Evolutionary conservation across 2,113 vertebrate species (phyloP), one percentile per base, ranked within the genome.

Genomic region (Laterallus jamaicensis): DNA sequence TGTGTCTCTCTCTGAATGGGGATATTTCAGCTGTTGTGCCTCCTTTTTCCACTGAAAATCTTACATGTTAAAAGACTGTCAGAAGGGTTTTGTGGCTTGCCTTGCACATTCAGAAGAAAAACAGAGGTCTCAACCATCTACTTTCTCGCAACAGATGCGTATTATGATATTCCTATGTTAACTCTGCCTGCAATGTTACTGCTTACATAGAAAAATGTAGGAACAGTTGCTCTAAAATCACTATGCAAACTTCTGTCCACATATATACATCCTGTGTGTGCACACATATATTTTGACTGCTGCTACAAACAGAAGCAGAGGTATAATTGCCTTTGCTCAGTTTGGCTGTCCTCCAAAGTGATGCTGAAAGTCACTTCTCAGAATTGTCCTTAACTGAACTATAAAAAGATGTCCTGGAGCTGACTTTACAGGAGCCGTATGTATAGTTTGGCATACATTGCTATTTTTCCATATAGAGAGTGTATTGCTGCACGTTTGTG

Each of bases 351-450:
- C 64, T 92, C 90, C 90, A 90, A 37, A 96, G 55, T n/a, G 3
- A 75, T 25, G 32, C 28, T 74, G 85, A 83, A 95, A 88, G 42
- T 71, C 76, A 71, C 7, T 80, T 77, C 44, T 91, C 24, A 55
- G 75, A 84, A 64, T 54, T 82, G 12, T 93, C 80, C 88, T 88
- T 70, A 92, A 44, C 64, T 81, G 93, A 95, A 70, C 90, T 56
- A 19, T 21, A 64, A 37, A 64, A 88, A 91, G 50, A 11, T 76
- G 64, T 86, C 88, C 82, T 83, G 60, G 35, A 83, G 39, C 50
- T 29, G 40, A 37, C 49, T 76, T 64, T 68, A 26, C 28, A 28
- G 69, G 44, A 89, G 52, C 39, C 1, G 3, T 64, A n/a, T 74
- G 70, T 80, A 8, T 50, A 40, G 14, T 80, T 70, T 63, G 22